phyloP scores from a whole-genome alignment of 1,140 invertebrate species.

The Camponotus floridanus region DNA sequence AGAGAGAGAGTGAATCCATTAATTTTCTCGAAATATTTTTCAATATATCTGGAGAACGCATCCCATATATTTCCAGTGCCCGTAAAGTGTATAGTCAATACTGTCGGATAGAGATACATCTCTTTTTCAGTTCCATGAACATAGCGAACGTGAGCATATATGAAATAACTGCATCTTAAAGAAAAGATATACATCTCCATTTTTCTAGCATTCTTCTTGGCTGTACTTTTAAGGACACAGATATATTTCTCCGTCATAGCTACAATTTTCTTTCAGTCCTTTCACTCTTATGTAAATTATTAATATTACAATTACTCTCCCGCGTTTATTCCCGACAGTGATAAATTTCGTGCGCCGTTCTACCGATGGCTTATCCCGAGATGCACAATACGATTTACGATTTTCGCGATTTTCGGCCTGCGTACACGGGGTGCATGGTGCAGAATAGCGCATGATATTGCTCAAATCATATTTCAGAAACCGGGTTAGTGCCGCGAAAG shows the following conservation, averaged over 20 bases:
- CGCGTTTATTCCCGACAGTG: constrained; percentile 12
- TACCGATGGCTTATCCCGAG: constrained; percentile 4
- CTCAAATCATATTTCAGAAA: constrained; percentile 24
- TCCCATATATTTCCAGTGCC: constrained; percentile 12
- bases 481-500: constrained; percentile 40
- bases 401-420: constrained; percentile 29
- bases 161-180: constrained; percentile 28
- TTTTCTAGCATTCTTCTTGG: neutral
- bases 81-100: constrained; percentile 45
- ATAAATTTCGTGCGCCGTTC: constrained; percentile 12
- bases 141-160: constrained; percentile 13
- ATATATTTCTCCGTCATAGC: neutral
- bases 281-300: neutral
- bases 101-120: constrained; percentile 16
- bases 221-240: neutral
- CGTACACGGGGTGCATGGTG: constrained; percentile 78
- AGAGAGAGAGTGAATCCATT: too few relatives aligned
- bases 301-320: constrained; percentile 28
- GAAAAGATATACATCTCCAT: constrained; percentile 1
- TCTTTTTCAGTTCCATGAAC: constrained; percentile 26
- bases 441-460: constrained; percentile 77
- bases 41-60: neutral
- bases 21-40: constrained; percentile 27
- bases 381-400: neutral
- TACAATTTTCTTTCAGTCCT: constrained; percentile 9